Evolutionary conservation across 2,797 vertebrate genomes (phyloP).

Genomic region (Momotus momota): DNA sequence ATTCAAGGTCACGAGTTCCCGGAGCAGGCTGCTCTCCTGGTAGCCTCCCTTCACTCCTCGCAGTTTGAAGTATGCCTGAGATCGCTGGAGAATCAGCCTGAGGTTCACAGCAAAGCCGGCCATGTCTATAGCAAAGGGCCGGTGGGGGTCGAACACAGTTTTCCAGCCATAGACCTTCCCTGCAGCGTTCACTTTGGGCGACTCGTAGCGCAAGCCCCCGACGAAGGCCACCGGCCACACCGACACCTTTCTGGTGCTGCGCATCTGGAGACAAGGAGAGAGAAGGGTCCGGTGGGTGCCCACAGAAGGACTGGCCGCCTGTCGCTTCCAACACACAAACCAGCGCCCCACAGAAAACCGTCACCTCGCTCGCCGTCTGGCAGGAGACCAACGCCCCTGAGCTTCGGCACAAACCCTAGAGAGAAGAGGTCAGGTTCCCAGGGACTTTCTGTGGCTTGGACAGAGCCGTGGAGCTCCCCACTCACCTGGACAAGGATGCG

Average conservation of each 20-base stretch:
- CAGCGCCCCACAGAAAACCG: neutral
- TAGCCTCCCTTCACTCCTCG: constrained; percentile 97
- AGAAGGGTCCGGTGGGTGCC: neutral
- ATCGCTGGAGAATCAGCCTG: constrained; percentile 93
- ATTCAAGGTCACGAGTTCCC: constrained; percentile 94
- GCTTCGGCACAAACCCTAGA: neutral
- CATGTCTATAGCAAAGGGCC: constrained; percentile 99
- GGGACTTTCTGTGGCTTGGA: neutral
- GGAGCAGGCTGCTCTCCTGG: constrained; percentile 97
- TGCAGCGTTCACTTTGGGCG: constrained; percentile 93
- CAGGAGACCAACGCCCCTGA: rapidly evolving
- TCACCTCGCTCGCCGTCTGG: neutral
- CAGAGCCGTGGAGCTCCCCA: rapidly evolving
- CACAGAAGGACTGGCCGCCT: rapidly evolving
- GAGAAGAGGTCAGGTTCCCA: neutral
- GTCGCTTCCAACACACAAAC: rapidly evolving
- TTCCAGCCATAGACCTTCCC: constrained; percentile 99
- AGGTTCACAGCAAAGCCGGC: constrained; percentile 97
- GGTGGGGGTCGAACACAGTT: constrained; percentile 95
- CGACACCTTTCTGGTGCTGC: constrained; percentile 93
- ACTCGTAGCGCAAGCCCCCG: constrained; percentile 94
- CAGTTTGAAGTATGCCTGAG: constrained; percentile 98
- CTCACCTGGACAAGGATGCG: neutral
- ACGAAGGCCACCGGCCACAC: constrained; percentile 99
- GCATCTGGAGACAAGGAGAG: constrained; percentile 84